phyloP scores from a whole-genome alignment of 2,888 invertebrate genomes.

The Synergus japonicus region DNA sequence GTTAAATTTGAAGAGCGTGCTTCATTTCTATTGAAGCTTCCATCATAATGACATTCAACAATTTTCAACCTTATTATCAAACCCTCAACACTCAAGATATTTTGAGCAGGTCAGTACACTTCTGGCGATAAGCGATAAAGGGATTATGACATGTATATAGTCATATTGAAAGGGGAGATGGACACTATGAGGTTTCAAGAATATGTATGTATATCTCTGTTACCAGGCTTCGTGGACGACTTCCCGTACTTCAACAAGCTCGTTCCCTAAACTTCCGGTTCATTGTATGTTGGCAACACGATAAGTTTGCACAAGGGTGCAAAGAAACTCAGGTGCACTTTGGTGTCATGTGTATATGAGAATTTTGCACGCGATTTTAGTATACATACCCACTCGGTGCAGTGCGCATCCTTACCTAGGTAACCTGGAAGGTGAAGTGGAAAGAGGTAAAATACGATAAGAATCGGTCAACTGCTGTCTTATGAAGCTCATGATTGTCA shows the following conservation, averaged over 20 bases:
- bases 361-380: not conserved
- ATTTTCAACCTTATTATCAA: conserved; percentile 41
- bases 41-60: too few relatives aligned
- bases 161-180: conserved; percentile 6
- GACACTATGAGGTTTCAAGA: conserved; percentile 8
- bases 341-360: not conserved
- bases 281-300: conserved; percentile 45
- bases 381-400: not conserved
- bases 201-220: conserved; percentile 1
- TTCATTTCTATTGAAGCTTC: too few relatives aligned
- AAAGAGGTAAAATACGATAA: not conserved
- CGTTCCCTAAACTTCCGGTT: conserved; percentile 46
- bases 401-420: not conserved
- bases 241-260: not conserved
- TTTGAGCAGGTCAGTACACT: not conserved
- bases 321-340: conserved; percentile 1
- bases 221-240: not conserved
- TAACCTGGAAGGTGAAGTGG: not conserved
- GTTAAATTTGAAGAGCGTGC: too few relatives aligned
- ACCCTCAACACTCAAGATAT: not conserved
- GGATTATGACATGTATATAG: not conserved
- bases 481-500: conserved; percentile 52
- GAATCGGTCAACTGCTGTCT: conserved; percentile 15
- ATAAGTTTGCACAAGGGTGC: conserved; percentile 47
- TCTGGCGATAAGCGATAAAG: not conserved